Evolutionary conservation across 35 echinoderm and acorn worm genomes (phyloP).

Genomic region (Hemicentrotus pulcherrimus): DNA sequence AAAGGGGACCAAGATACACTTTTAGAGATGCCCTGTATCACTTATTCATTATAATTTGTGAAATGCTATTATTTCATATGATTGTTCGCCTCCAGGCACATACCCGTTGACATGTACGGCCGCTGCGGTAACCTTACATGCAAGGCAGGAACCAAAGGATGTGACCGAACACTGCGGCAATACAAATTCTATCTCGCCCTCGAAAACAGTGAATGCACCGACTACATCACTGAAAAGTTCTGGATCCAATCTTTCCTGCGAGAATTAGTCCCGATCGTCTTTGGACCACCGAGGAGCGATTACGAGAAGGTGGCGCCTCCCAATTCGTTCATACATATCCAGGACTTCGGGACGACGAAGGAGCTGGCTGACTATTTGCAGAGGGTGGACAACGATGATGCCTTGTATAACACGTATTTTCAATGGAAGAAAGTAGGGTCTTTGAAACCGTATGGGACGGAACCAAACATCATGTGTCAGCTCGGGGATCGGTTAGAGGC

Average conservation of each 20-base stretch:
- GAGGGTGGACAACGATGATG: slow-evolving; percentile 51
- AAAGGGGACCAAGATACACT: too few relatives aligned
- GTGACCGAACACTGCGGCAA: background rate
- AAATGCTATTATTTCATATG: too few relatives aligned
- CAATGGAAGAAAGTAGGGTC: slow-evolving; percentile 69
- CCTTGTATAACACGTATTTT: slow-evolving; percentile 70
- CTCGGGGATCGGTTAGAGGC: background rate
- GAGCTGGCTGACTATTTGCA: slow-evolving; percentile 54
- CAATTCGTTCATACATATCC: slow-evolving; percentile 74
- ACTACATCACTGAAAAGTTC: slow-evolving; percentile 79
- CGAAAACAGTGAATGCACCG: slow-evolving; percentile 64
- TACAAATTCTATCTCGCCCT: slow-evolving; percentile 67
- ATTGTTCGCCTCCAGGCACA: background rate
- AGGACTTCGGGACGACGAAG: slow-evolving; percentile 58
- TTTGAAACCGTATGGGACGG: slow-evolving; percentile 27
- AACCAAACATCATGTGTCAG: slow-evolving; percentile 32
- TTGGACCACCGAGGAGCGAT: slow-evolving; percentile 55
- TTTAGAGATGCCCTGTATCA: too few relatives aligned
- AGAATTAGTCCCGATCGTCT: slow-evolving; percentile 65
- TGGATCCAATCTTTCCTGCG: slow-evolving; percentile 56
- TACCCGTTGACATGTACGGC: slow-evolving; percentile 66
- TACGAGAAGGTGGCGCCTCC: slow-evolving; percentile 70
- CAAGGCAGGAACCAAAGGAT: background rate
- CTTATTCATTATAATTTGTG: too few relatives aligned
- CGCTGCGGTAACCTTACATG: slow-evolving; percentile 66